A percentile compares a stretch with the other conserved stretches of the same genome.
Evolutionary conservation across 2,888 invertebrate genomes (phyloP).

Genomic region (Chalcis sispes): DNA sequence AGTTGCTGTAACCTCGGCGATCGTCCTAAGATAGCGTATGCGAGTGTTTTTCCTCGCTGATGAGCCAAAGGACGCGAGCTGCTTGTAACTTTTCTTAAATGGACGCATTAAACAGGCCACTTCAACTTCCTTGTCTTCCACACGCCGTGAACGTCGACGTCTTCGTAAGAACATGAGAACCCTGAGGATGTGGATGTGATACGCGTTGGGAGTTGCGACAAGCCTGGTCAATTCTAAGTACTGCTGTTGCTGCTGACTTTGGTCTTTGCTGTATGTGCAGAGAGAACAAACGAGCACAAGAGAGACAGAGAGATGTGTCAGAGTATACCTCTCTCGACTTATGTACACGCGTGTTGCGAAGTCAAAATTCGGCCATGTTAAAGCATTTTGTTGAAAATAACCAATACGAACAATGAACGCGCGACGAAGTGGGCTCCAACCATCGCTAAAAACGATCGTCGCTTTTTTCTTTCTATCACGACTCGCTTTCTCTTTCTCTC

Average conservation of each 20-base stretch:
- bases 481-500: background rate
- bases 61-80: constrained; percentile 30
- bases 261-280: no score
- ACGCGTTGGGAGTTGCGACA: background rate
- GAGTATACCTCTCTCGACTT: background rate
- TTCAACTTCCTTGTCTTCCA: constrained; percentile 3
- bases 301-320: no score
- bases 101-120: constrained; percentile 47
- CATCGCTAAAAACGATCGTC: constrained; percentile 47
- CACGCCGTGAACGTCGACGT: constrained; percentile 52
- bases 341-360: constrained; percentile 1
- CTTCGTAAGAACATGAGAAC: constrained; percentile 51
- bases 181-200: constrained; percentile 24
- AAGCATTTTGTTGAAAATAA: constrained; percentile 33
- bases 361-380: constrained; percentile 54
- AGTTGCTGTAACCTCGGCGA: background rate
- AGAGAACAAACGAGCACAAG: no score
- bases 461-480: constrained; percentile 27
- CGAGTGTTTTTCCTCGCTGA: constrained; percentile 17
- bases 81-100: constrained; percentile 31
- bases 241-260: background rate
- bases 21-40: constrained; percentile 10
- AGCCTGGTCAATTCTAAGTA: constrained; percentile 2
- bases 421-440: constrained; percentile 7
- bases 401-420: constrained; percentile 44